Percentiles rank a stretch among this genome's conserved stretches.
Conservation (phyloP, 1,140 invertebrate genomes). For the Cydia strobilella region DNA sequence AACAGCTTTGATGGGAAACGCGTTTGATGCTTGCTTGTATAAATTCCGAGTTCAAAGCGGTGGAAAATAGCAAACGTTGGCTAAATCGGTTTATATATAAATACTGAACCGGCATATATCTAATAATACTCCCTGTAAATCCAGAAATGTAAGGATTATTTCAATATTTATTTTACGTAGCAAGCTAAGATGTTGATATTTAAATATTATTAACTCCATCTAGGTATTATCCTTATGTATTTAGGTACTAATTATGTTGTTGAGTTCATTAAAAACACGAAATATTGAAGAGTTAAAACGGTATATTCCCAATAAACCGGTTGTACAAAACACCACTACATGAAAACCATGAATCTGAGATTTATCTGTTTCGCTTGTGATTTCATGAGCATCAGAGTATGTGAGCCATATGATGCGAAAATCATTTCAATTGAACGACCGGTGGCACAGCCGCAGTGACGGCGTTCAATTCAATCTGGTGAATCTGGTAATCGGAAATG, state of each 20-base stretch:
- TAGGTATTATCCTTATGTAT: no score
- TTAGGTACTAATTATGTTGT: no score
- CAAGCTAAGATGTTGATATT: no score
- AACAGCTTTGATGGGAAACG: conserved; percentile 27
- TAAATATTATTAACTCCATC: no score
- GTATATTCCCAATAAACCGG: background rate
- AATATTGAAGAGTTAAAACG: background rate
- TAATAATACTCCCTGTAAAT: no score
- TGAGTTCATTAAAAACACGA: background rate
- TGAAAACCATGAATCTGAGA: background rate
- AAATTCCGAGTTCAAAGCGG: conserved; percentile 12
- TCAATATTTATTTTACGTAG: no score
- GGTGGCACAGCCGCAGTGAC: conserved; percentile 68
- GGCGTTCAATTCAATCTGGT: conserved; percentile 73
- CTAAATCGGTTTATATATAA: background rate
- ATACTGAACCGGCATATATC: background rate
- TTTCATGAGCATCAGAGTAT: background rate
- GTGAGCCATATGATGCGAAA: conserved; percentile 39
- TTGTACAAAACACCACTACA: background rate
- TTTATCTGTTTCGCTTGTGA: background rate
- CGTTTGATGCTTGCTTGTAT: conserved; percentile 18
- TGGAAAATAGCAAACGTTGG: background rate
- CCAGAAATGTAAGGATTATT: no score
- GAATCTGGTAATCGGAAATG: conserved; percentile 80
- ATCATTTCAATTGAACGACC: conserved; percentile 49